phyloP scores from a whole-genome alignment of 2,797 vertebrate genomes.

The Lagodon rhomboides region DNA sequence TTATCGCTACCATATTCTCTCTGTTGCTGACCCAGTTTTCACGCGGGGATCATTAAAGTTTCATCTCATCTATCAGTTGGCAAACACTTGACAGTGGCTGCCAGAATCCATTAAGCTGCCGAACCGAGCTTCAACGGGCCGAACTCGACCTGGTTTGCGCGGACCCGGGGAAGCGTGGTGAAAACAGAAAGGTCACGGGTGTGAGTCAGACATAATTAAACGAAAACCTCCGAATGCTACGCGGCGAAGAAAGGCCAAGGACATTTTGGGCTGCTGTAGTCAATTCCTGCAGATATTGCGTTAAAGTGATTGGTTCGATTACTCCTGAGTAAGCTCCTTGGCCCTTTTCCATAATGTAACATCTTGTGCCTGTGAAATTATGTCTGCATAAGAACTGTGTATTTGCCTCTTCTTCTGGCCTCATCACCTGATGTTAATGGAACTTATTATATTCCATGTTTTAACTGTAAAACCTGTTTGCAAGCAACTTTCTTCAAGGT shows the following conservation, averaged over 20 bases:
- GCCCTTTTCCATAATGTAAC: conserved; percentile 42
- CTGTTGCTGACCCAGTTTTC: conserved; percentile 72
- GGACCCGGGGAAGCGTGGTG: conserved; percentile 27
- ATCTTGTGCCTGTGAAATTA: conserved; percentile 22
- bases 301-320: conserved; percentile 64
- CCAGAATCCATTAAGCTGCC: conserved; percentile 74
- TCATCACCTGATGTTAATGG: not conserved
- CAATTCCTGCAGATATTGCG: conserved; percentile 63
- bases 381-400: conserved; percentile 4
- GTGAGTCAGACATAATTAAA: conserved; percentile 59
- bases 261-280: conserved; percentile 22
- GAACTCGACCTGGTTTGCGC: conserved; percentile 59
- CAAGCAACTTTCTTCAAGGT: not conserved
- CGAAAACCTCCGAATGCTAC: conserved; percentile 49
- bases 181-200: conserved; percentile 58
- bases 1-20: conserved; percentile 49
- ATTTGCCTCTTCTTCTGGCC: not conserved
- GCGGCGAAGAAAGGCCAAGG: conserved; percentile 31
- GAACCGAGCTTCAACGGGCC: conserved; percentile 59
- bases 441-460: not conserved
- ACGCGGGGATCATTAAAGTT: conserved; percentile 76
- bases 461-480: not conserved
- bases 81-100: conserved; percentile 75
- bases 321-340: conserved; percentile 45
- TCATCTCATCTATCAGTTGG: conserved; percentile 74